Evolutionary conservation across 92 coral and sea anemone species (phyloP).

Genomic region (Porites cylindrica): DNA sequence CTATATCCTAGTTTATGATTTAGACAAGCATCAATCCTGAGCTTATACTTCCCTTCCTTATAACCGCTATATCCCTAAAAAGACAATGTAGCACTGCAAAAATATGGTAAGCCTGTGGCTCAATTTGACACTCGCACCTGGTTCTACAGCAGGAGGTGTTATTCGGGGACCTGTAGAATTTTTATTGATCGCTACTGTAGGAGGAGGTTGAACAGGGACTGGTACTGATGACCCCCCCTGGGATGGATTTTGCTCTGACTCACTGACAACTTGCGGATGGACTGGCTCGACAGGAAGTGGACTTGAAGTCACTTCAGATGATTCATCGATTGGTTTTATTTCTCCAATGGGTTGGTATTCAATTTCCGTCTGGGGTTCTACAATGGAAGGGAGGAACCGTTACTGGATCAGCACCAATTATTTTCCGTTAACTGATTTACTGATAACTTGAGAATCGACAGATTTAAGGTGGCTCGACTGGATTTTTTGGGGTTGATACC

Average conservation of each 20-base stretch:
- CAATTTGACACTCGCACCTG: neutral
- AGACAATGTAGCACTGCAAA: neutral
- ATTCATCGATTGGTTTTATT: neutral
- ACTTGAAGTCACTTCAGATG: slow-evolving; percentile 19
- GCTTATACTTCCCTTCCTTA: no score
- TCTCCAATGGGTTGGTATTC: slow-evolving; percentile 42
- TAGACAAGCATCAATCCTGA: no score
- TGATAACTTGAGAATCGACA: no score
- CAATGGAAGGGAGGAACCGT: neutral
- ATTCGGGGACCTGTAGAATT: neutral
- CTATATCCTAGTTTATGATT: no score
- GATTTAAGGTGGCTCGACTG: no score
- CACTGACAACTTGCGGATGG: slow-evolving; percentile 30
- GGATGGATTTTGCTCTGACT: slow-evolving; percentile 4
- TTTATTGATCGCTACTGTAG: neutral
- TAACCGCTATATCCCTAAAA: no score
- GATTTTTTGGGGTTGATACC: no score
- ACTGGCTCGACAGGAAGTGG: slow-evolving; percentile 42
- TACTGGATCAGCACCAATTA: neutral
- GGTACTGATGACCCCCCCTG: neutral
- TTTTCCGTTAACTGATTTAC: no score
- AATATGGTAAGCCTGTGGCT: neutral
- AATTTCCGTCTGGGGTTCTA: slow-evolving; percentile 33
- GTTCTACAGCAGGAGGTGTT: slow-evolving; percentile 19
- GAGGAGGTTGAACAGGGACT: slow-evolving; percentile 6